phyloP scores from a whole-genome alignment of 2,113 vertebrate genomes.

The Semnornis frantzii region DNA sequence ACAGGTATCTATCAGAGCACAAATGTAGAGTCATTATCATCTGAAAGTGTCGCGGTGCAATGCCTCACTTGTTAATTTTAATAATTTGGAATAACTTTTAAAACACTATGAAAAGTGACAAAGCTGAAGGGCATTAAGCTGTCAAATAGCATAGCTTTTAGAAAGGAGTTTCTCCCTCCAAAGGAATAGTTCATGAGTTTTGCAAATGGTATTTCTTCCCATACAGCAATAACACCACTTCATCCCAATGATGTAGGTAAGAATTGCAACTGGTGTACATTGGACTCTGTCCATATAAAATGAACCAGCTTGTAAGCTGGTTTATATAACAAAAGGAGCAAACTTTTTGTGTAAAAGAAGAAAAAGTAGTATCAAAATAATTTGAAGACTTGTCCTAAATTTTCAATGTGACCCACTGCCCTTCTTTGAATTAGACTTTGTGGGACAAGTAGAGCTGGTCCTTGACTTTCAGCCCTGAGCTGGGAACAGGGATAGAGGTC shows the following conservation, averaged over 20 bases:
- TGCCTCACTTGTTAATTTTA: not conserved
- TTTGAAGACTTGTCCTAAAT: not conserved
- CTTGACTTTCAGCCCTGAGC: not conserved
- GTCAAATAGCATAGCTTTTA: not conserved
- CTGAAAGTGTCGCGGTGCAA: not conserved
- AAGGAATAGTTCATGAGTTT: not conserved
- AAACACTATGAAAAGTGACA: not conserved
- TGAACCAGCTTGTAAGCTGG: not conserved
- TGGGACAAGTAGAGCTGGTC: not conserved
- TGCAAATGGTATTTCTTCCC: not conserved
- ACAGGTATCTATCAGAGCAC: constrained; percentile 8
- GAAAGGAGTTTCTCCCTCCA: not conserved
- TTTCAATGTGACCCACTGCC: not conserved
- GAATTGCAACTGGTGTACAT: not conserved
- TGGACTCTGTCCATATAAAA: not conserved
- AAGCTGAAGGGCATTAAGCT: not conserved
- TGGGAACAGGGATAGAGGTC: not conserved
- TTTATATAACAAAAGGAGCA: not conserved
- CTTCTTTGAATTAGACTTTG: not conserved
- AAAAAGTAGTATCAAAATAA: not conserved
- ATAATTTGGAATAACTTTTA: not conserved
- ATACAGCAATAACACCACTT: not conserved
- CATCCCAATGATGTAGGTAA: not conserved
- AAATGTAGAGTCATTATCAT: not conserved
- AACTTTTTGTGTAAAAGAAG: not conserved